Percentiles rank a stretch among this genome's conserved stretches.
Evolutionary conservation across 2,113 vertebrate genomes (phyloP).

Genomic region (Callocephalon fimbriatum): DNA sequence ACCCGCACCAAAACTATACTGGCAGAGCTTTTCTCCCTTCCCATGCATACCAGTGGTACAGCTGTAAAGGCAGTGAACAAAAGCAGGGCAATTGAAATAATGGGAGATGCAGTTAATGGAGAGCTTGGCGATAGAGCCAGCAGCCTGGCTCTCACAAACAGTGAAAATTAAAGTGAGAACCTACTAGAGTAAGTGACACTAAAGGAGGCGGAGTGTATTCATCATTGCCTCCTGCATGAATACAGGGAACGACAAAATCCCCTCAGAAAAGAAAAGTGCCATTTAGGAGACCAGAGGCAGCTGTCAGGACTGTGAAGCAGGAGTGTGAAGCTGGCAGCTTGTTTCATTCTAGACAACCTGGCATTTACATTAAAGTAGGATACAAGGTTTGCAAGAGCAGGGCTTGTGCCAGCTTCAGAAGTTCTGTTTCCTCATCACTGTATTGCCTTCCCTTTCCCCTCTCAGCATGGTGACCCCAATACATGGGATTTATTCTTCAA

Average conservation of each 20-base stretch:
- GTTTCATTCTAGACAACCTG: fast-evolving
- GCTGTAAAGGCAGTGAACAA: neutral
- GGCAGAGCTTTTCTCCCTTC: neutral
- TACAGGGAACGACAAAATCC: neutral
- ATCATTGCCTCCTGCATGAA: fast-evolving
- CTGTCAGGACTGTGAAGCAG: neutral
- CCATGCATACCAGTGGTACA: fast-evolving
- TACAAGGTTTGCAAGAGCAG: too few relatives aligned
- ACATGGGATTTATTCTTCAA: neutral
- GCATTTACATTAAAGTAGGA: too few relatives aligned
- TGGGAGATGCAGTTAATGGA: neutral
- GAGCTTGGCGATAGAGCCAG: neutral
- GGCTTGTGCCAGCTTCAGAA: neutral
- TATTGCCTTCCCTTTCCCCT: neutral
- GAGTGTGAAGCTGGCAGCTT: neutral
- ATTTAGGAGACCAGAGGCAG: neutral
- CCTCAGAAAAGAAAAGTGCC: neutral
- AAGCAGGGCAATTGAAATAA: too few relatives aligned
- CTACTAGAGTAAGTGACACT: neutral
- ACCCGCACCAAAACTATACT: fast-evolving
- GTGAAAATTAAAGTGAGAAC: neutral
- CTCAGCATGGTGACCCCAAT: neutral
- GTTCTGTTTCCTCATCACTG: neutral
- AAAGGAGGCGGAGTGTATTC: too few relatives aligned
- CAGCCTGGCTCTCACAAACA: neutral